These are phyloP conservation scores for Emmelina monodactyla DNA, from an alignment of 2,888 invertebrate species.

Conservation along the genomic window DNA sequence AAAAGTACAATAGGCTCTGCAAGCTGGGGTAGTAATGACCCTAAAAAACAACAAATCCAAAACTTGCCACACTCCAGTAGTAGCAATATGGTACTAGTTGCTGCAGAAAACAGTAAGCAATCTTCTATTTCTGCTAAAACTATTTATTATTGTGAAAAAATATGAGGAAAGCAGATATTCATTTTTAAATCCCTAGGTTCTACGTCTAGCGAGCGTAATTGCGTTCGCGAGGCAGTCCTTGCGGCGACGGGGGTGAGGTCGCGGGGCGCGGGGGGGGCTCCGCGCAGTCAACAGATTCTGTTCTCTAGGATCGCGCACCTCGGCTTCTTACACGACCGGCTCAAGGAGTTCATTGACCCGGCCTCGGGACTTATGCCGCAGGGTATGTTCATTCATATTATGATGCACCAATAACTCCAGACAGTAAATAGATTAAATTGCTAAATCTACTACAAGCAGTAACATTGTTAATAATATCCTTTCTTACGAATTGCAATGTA, in stretches of 20 bases:
- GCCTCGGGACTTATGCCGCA: constrained; percentile 71
- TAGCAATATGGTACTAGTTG: no score
- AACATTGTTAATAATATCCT: no score
- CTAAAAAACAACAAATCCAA: no score
- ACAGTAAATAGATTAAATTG: no score
- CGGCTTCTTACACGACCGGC: constrained; percentile 84
- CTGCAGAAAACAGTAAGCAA: no score
- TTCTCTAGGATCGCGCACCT: constrained; percentile 83
- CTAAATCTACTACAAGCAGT: no score
- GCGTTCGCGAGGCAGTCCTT: constrained; percentile 81
- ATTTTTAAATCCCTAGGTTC: background rate
- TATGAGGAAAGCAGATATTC: background rate
- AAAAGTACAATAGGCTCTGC: constrained; percentile 45
- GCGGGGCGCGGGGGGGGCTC: constrained; percentile 54
- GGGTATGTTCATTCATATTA: constrained; percentile 33
- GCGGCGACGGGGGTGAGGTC: constrained; percentile 90
- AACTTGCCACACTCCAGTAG: no score
- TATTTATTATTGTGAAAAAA: no score
- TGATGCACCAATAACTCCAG: no score
- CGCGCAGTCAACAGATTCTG: constrained; percentile 67
- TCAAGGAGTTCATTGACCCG: constrained; percentile 81
- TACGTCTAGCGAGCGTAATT: constrained; percentile 25
- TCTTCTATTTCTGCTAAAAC: no score
- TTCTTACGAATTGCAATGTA: no score
- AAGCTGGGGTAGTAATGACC: no score